Base-by-base conservation (phyloP, 2,113 vertebrate species). In the Todiramphus saurophagus region DNA sequence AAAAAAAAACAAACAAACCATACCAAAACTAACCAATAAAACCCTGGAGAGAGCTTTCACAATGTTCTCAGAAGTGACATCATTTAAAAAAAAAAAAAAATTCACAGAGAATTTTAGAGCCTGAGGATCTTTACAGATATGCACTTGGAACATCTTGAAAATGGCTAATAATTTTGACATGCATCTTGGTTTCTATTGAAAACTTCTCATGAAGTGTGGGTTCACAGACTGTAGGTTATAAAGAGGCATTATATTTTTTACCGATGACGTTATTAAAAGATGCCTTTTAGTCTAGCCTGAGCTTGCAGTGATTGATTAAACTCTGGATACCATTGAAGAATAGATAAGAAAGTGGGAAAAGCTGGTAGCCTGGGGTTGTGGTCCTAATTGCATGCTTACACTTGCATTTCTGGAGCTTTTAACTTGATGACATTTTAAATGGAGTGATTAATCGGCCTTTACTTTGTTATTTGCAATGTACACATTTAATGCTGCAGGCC, bases 361-460 rank as follows among this genome's bases (percentile, higher is more conserved):
- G 43, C n/a, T 87, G 60, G 46, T 63, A 89, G 76, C 89, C 73
- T 56, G 60, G 37, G 77, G 89, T 13, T 91, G 83, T 27, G 24
- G 37, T 89, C 68, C 83, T 90, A 89, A 92, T 55, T 51, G 27
- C 73, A 19, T 25, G 68, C 60, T 94, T 78, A 62, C 39, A 68
- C 72, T 84, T 11, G 3, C 53, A 56, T 55, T 75, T 77, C 87
- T 83, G 51, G 31, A 80, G 67, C 75, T 96, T 96, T 91, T 67
- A 86, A 87, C 64, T 77, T 33, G 35, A 94, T 56, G 64, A 72
- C 85, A 93, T 67, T 91, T 87, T 90, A 90, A 96, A 97, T 19
- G 13, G 48, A 88, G 72, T 90, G 85, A 92, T 94, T 92, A 88
- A 90, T 56, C 21, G 7, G 76, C 55, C 70, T 81, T 95, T 87